phyloP scores from a whole-genome alignment of 1,140 invertebrate species.

The Bombus pascuorum region DNA sequence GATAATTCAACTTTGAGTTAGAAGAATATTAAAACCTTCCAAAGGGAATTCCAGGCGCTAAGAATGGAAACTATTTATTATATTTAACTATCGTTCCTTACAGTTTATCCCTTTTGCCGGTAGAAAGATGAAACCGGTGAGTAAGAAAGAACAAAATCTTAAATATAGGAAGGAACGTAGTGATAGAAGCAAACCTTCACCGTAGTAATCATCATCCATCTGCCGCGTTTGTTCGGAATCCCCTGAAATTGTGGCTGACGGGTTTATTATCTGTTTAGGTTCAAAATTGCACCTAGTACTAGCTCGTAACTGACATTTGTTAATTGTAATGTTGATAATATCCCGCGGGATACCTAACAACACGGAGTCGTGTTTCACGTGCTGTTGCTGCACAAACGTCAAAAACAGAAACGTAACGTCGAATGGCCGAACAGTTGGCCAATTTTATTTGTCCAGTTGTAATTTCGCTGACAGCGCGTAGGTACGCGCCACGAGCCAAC shows the following conservation, averaged over 20 bases:
- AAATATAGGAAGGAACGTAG: too few species aligned
- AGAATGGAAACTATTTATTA: too few species aligned
- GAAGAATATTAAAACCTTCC: background rate
- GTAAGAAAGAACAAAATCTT: too few species aligned
- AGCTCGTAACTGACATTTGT: background rate
- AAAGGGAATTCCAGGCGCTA: too few species aligned
- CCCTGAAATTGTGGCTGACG: background rate
- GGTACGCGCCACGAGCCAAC: background rate
- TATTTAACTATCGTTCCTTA: too few species aligned
- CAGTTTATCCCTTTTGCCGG: too few species aligned
- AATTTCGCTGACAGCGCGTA: background rate
- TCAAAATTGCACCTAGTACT: background rate
- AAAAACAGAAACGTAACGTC: background rate
- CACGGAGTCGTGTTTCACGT: background rate
- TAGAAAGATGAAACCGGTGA: too few species aligned
- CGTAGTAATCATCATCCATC: background rate
- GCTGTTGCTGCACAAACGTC: background rate
- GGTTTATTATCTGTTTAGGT: background rate
- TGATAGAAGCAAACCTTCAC: too few species aligned
- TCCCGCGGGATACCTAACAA: background rate
- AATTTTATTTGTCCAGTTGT: slow-evolving; percentile 5
- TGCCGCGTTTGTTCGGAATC: background rate
- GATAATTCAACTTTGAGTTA: background rate
- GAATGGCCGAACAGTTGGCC: background rate
- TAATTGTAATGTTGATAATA: slow-evolving; percentile 9